phyloP scores from a whole-genome alignment of 2,113 vertebrate species.

The Myodes glareolus region DNA sequence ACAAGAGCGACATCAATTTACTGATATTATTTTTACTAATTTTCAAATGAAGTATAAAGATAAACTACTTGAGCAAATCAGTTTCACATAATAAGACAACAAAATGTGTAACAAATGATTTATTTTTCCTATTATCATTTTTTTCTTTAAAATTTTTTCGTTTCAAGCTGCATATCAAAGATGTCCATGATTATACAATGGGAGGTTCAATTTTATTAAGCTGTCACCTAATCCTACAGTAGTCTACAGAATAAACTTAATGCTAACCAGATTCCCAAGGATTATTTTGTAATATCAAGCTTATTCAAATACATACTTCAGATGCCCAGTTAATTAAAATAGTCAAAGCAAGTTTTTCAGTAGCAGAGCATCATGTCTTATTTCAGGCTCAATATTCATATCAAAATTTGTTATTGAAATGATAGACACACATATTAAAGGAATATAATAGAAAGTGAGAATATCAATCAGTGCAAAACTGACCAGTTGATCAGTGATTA shows the following conservation, averaged over 20 bases:
- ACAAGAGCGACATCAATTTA: neutral
- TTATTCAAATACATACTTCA: neutral
- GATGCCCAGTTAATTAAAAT: neutral
- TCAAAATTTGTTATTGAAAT: neutral
- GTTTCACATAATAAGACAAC: neutral
- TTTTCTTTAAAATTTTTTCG: neutral
- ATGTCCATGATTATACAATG: neutral
- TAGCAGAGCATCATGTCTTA: neutral
- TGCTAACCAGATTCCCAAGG: neutral
- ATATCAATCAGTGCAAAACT: neutral
- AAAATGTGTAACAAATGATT: neutral
- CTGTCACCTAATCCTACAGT: neutral
- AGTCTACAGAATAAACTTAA: slow-evolving; percentile 1
- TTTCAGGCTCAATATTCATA: neutral
- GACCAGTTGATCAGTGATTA: neutral
- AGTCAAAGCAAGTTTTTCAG: neutral
- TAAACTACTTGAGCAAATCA: neutral
- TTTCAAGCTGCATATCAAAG: slow-evolving; percentile 5
- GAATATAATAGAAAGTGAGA: neutral
- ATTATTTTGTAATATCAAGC: neutral
- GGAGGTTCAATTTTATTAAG: neutral
- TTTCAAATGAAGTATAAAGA: neutral
- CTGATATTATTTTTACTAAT: neutral
- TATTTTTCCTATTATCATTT: neutral
- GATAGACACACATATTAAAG: neutral